Percentiles rank a stretch among this genome's conserved stretches.
Conservation (phyloP, 2,797 vertebrate genomes). For the Cebuella pygmaea region DNA sequence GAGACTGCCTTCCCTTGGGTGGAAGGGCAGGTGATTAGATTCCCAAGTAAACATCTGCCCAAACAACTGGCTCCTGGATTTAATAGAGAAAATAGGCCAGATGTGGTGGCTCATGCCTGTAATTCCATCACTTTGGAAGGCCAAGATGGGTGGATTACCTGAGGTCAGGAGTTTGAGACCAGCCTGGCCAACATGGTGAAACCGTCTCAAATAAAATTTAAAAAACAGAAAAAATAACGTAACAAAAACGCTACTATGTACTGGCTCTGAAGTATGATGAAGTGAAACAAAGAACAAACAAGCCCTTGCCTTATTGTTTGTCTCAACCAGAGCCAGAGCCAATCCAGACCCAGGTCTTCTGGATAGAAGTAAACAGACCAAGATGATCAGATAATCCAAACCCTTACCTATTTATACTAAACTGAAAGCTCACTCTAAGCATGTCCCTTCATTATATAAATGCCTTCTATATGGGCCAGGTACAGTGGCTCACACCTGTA, state of each 20-base stretch:
- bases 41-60: background rate
- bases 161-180: no score
- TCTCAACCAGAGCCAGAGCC: background rate
- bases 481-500: background rate
- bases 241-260: background rate
- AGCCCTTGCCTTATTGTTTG: background rate
- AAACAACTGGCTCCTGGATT: background rate
- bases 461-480: background rate
- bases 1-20: background rate
- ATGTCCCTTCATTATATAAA: background rate
- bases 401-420: background rate
- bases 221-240: background rate
- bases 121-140: no score
- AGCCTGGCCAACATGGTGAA: no score
- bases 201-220: no score
- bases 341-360: background rate
- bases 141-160: no score
- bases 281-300: background rate
- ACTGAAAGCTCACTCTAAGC: background rate
- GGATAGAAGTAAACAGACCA: background rate
- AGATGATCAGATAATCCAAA: background rate
- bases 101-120: no score
- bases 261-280: background rate
- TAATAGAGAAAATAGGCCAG: no score
- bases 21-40: conserved; percentile 47